Percentiles rank a stretch among this genome's conserved stretches.
These are phyloP conservation scores for Gobio gobio DNA, from an alignment of 2,113 vertebrate species.

Conservation along the genomic window DNA sequence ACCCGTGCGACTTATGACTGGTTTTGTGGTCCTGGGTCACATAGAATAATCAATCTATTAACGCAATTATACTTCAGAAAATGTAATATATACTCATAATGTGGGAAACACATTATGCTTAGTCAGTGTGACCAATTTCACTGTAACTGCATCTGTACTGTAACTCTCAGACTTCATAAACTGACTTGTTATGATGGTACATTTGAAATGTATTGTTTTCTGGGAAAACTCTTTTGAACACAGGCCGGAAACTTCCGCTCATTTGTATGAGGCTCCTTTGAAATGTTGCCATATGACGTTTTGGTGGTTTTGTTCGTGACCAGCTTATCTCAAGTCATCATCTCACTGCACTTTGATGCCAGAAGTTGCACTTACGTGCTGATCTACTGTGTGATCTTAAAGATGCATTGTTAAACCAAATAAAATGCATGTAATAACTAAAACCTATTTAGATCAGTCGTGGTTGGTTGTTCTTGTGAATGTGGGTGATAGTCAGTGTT, in stretches of 20 bases:
- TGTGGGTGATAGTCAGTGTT: background rate
- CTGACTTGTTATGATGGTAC: background rate
- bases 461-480: background rate
- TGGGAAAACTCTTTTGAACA: conserved; percentile 15
- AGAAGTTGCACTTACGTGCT: background rate
- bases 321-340: conserved; percentile 1
- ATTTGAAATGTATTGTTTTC: conserved; percentile 38
- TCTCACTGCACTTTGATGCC: background rate
- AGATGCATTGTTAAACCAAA: background rate
- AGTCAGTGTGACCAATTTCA: background rate
- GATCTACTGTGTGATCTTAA: background rate
- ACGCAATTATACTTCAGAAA: background rate
- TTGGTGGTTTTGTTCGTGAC: conserved; percentile 20
- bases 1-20: too few relatives aligned
- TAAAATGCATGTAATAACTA: background rate
- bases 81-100: background rate
- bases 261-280: conserved; percentile 31
- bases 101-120: too few relatives aligned
- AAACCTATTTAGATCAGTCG: background rate
- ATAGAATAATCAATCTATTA: background rate
- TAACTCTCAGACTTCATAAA: background rate
- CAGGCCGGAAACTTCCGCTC: conserved; percentile 39
- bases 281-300: background rate
- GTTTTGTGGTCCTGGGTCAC: background rate
- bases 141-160: background rate